Base-by-base conservation (phyloP, 1,140 invertebrate species). In the Orchesella cincta region DNA sequence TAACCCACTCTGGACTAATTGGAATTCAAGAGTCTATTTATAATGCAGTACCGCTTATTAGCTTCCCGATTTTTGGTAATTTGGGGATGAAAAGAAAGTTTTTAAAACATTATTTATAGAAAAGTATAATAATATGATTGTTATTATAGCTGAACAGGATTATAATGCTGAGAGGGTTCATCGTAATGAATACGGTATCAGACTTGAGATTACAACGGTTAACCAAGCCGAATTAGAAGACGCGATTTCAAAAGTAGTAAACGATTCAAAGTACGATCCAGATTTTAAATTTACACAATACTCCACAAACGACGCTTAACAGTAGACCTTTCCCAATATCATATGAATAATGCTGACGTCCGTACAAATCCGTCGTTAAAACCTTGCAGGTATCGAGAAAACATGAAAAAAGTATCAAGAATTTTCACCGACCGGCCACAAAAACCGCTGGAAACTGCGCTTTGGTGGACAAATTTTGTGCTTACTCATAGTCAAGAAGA, bases 381-480 rank as follows among this genome's bases (percentile, higher is more conserved):
- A 57, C 26, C 31, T 33, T 85, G 31, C 81, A 88, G 87, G 33
- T 88, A 85, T 71, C 81, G 80, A 73, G 78, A 84, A 78, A 85
- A 86, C 71, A 88, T 87, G 0, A 87, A 88, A 79, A 81, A 84
- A 62, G 36, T 90, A 1, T 90, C 89, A 0, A 83, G 83, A 79
- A 83, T 81, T 18, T 80, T 79, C 51, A 78, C 73, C 57, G 83
- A 84, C 75, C 33, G 73, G n/a, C 79, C 79, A 2, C 71, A 77
- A 31, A 34, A 73, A 23, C 73, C 82, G 3, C 23, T 83, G n/a
- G 78, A 83, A 1, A 75, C 64, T 28, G 75, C 82, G 8, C 51
- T 81, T 16, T 84, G 76, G 52, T 84, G 83, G 83, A 78, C 79
- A 12, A 83, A 84, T 62, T 84, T 83, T 71, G 83, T 84, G 0